Base-by-base conservation (phyloP, 2,888 invertebrate genomes). In the Vanessa cardui region DNA sequence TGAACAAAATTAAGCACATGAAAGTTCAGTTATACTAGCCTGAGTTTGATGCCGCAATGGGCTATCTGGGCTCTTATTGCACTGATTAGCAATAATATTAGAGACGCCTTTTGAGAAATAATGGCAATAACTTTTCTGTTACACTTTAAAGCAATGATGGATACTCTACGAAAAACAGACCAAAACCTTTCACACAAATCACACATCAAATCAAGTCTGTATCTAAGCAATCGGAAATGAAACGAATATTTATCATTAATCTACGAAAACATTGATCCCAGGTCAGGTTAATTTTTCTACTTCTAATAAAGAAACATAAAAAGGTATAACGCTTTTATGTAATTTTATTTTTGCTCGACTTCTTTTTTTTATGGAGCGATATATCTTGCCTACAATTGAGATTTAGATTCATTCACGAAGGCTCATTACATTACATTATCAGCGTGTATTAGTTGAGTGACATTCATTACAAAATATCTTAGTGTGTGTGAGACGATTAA, bases 261-360 rank as follows among this genome's bases (percentile, higher is more conserved):
- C 31, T 6, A n/a, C 33, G 16, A 39, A 56, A 18, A 12, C 20
- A 9, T 52, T 15, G 33, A 56, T 18, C 33, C 18, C 16, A 31
- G 26, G 52, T 21, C 52, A 26, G 26, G 26, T 52, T 52, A 52
- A 52, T 52, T 52, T 52, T 16, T 52, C 52, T 52, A 26, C 7
- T 12, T 6, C 5, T 52, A 52, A 26, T 52, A 52, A 20, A 52
- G 52, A 52, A 39, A 52, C 20, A 50, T 20, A 18, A 50, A 52
- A 52, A n/a, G 15, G 26, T 26, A 26, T 16, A 9, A 16, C 21
- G 21, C 1, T 52, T 26, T 52, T 52, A 49, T 31, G 21, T 21
- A 12, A 31, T 26, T 54, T 54, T 54, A 26, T 54, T 21, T 31
- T 16, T 54, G 16, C 7, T 49, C 18, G n/a, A 18, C 18, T 8